phyloP scores from a whole-genome alignment of 2,888 invertebrate species.

The Fragum fragum region DNA sequence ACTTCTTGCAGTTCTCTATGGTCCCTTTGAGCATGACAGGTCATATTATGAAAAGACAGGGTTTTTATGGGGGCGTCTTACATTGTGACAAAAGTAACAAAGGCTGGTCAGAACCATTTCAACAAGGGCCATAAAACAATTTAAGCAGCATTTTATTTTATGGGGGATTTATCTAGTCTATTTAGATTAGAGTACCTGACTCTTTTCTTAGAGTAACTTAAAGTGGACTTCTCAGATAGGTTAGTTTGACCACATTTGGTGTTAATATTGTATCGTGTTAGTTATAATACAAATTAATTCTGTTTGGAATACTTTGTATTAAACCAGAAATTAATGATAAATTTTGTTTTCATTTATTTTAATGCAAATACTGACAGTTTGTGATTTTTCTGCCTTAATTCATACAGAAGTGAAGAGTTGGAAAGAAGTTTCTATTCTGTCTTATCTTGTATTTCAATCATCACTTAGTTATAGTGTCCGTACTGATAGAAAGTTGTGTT shows the following conservation, averaged over 20 bases:
- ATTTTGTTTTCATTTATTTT: too few relatives aligned
- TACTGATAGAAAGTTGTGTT: neutral
- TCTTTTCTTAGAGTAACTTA: neutral
- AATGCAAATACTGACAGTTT: too few relatives aligned
- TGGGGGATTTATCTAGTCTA: slow-evolving; percentile 20
- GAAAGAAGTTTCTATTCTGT: neutral
- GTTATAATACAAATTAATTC: too few relatives aligned
- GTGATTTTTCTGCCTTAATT: too few relatives aligned
- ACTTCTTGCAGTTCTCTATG: too few relatives aligned
- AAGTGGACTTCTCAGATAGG: neutral
- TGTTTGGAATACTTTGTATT: too few relatives aligned
- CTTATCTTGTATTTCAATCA: neutral
- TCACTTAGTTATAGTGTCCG: neutral
- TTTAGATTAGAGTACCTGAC: slow-evolving; percentile 15
- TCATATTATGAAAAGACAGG: neutral
- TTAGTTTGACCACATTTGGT: too few relatives aligned
- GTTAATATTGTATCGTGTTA: too few relatives aligned
- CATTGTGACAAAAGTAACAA: slow-evolving; percentile 29
- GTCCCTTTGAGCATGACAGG: too few relatives aligned
- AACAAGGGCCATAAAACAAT: slow-evolving; percentile 26
- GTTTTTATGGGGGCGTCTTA: slow-evolving; percentile 8
- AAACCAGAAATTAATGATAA: too few relatives aligned
- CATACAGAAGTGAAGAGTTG: neutral
- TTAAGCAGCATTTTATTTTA: slow-evolving; percentile 29
- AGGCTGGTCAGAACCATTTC: slow-evolving; percentile 13